Percentiles rank a stretch among this genome's conserved stretches.
These are phyloP conservation scores for Threskiornis aethiopicus DNA, from an alignment of 2,797 vertebrate genomes.

Conservation along the genomic window DNA sequence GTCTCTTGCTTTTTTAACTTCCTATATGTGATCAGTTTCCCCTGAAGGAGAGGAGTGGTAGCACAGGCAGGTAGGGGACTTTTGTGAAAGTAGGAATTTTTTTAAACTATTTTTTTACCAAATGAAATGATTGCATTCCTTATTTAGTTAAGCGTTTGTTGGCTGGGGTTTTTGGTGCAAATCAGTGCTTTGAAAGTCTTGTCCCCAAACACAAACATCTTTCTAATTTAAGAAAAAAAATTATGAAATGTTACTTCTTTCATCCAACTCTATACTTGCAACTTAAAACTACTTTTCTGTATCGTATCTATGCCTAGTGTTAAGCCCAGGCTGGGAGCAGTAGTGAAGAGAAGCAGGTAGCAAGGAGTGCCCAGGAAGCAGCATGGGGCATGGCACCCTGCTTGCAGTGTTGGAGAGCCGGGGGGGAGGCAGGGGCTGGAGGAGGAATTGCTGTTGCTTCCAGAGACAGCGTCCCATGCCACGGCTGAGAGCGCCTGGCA, in stretches of 20 bases:
- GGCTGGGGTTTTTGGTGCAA: background rate
- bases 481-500: background rate
- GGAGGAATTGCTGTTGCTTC: background rate
- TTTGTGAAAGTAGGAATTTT: background rate
- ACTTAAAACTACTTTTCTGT: background rate
- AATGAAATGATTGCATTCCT: background rate
- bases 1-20: background rate
- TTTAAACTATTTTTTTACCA: background rate
- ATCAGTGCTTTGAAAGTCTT: background rate
- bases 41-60: background rate
- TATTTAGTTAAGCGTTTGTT: background rate
- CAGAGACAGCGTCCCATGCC: background rate
- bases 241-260: background rate
- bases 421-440: background rate
- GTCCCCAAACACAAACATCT: background rate
- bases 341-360: background rate
- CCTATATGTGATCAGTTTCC: background rate
- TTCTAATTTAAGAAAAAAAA: background rate
- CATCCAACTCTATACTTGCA: background rate
- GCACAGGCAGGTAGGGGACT: background rate
- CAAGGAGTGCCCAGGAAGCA: background rate
- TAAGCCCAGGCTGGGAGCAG: background rate
- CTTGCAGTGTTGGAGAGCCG: background rate
- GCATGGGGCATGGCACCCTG: background rate
- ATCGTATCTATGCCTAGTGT: accelerated